These are phyloP conservation scores for Nebria brevicollis DNA, from an alignment of 2,888 invertebrate species.

Conservation along the genomic window DNA sequence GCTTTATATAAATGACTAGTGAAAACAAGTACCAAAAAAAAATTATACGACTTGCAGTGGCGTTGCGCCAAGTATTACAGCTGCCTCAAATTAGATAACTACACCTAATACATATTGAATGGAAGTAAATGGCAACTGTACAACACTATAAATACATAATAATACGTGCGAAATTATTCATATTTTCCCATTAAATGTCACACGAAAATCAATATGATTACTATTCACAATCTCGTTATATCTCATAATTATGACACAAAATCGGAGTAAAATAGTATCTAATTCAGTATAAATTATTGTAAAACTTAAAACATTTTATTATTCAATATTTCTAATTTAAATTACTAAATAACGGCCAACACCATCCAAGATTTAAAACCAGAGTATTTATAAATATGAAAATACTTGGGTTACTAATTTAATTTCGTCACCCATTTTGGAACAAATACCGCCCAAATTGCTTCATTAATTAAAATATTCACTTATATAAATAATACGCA, in stretches of 20 bases:
- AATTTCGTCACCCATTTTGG: not conserved
- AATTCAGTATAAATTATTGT: too few relatives aligned
- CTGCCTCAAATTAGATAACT: not conserved
- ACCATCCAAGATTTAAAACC: too few relatives aligned
- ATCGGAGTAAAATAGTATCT: too few relatives aligned
- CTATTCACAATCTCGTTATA: too few relatives aligned
- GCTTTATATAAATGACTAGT: not conserved
- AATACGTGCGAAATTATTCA: not conserved
- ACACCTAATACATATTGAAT: not conserved
- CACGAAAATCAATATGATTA: not conserved
- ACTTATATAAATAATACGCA: not conserved
- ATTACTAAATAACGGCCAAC: too few relatives aligned
- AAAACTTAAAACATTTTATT: too few relatives aligned
- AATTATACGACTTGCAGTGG: constrained; percentile 4
- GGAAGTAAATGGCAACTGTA: not conserved
- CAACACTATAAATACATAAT: not conserved
- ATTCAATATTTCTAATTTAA: too few relatives aligned
- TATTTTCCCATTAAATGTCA: not conserved
- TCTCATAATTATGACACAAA: too few relatives aligned
- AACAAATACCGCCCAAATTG: not conserved
- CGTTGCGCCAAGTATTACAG: constrained; percentile 1
- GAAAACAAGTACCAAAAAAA: not conserved
- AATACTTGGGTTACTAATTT: not conserved
- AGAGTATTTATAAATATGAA: not conserved
- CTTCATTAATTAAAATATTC: not conserved